Evolutionary conservation across 2,888 invertebrate species (phyloP).

Genomic region (Protophormia terraenovae): DNA sequence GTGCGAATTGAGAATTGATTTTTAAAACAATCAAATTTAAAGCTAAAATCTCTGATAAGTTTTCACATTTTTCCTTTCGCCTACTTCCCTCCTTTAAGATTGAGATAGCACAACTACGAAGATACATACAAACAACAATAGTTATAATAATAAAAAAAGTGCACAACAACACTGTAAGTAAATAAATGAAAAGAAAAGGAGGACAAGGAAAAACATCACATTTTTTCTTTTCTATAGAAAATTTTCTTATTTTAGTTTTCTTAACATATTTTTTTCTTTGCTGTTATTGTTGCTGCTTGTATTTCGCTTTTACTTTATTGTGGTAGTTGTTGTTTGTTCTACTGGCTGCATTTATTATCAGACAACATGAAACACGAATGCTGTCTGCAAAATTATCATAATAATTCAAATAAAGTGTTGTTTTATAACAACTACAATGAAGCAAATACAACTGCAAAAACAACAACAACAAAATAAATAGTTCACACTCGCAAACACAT

Average conservation of each 20-base stretch:
- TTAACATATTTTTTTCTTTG: conserved; percentile 18
- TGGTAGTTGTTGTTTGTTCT: conserved; percentile 7
- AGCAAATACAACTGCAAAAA: background rate
- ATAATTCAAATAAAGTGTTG: conserved; percentile 71
- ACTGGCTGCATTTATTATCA: conserved; percentile 65
- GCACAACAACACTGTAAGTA: conserved; percentile 1
- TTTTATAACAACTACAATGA: conserved; percentile 54
- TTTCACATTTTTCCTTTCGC: background rate
- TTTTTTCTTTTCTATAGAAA: conserved; percentile 22
- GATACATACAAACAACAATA: conserved; percentile 5
- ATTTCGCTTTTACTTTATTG: conserved; percentile 15
- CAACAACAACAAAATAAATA: background rate
- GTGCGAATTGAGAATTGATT: no score
- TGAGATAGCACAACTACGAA: conserved; percentile 10
- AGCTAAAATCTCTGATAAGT: background rate
- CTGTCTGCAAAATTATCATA: conserved; percentile 71
- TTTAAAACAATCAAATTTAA: background rate
- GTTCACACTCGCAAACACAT: conserved; percentile 8
- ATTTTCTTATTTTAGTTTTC: conserved; percentile 22
- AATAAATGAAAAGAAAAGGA: background rate
- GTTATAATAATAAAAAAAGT: background rate
- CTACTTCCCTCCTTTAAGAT: conserved; percentile 2
- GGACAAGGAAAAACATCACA: conserved; percentile 25
- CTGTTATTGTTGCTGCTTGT: background rate
- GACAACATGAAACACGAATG: conserved; percentile 71